These are phyloP conservation scores for Netelia virgata DNA, from an alignment of 2,888 invertebrate species.

Conservation along the genomic window DNA sequence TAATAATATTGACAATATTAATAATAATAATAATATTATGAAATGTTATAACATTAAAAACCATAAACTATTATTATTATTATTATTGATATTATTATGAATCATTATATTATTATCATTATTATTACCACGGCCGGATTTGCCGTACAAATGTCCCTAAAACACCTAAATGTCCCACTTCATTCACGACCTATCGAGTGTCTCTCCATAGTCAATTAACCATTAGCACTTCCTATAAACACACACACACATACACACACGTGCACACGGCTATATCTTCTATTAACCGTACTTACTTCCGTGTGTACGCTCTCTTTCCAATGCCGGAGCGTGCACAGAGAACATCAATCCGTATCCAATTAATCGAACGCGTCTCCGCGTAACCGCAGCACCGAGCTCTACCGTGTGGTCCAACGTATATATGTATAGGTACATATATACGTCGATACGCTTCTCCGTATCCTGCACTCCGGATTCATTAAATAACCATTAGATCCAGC, in stretches of 20 bases:
- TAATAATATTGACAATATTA: too few relatives aligned
- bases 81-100: background rate
- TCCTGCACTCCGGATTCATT: conserved; percentile 63
- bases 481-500: conserved; percentile 65
- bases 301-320: conserved; percentile 1
- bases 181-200: background rate
- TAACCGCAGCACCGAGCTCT: conserved; percentile 13
- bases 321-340: conserved; percentile 36
- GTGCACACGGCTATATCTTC: conserved; percentile 3
- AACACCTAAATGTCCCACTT: conserved; percentile 4
- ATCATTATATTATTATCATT: background rate
- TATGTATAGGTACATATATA: background rate
- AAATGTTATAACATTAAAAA: background rate
- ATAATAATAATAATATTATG: too few relatives aligned
- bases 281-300: conserved; percentile 33
- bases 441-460: conserved; percentile 51
- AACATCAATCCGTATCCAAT: conserved; percentile 65
- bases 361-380: conserved; percentile 58
- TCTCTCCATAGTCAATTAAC: conserved; percentile 22
- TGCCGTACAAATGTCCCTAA: too few relatives aligned
- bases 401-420: background rate
- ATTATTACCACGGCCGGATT: too few relatives aligned
- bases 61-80: background rate
- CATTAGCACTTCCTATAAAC: conserved; percentile 19
- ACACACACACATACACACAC: background rate